Conservation (phyloP, 2,113 vertebrate species). For the Mormyrus iriodes region DNA sequence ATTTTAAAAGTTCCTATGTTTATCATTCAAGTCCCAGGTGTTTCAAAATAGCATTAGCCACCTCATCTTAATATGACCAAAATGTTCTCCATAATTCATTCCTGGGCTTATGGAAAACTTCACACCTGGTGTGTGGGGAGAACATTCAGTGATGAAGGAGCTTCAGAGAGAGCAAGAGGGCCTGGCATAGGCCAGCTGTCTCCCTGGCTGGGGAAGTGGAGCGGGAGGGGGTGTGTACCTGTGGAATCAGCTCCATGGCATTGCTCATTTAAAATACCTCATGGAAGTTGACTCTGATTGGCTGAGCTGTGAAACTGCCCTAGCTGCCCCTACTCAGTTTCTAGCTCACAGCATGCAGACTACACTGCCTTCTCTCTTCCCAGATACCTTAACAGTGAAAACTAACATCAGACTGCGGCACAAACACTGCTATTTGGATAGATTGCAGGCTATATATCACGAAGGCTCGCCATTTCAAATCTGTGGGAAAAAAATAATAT, state of each 20-base stretch:
- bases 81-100: constrained; percentile 32
- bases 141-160: neutral
- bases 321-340: neutral
- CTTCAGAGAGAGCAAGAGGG: neutral
- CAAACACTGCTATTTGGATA: neutral
- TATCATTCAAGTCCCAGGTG: neutral
- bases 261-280: constrained; percentile 12
- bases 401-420: neutral
- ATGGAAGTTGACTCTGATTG: constrained; percentile 27
- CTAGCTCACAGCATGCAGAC: neutral
- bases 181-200: neutral
- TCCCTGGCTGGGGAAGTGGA: neutral
- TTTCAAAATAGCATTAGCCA: neutral
- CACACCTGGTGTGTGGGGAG: neutral
- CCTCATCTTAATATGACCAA: neutral
- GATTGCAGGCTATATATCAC: neutral
- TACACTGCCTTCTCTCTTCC: constrained; percentile 17
- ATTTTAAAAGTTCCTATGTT: neutral
- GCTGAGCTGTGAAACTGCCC: constrained; percentile 15
- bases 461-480: neutral
- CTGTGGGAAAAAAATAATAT: neutral
- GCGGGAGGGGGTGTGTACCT: neutral
- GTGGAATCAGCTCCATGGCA: constrained; percentile 17
- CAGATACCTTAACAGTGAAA: neutral
- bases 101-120: neutral